These are phyloP conservation scores for Drosophila funebris DNA, from an alignment of 1,140 invertebrate species.

Conservation along the genomic window DNA sequence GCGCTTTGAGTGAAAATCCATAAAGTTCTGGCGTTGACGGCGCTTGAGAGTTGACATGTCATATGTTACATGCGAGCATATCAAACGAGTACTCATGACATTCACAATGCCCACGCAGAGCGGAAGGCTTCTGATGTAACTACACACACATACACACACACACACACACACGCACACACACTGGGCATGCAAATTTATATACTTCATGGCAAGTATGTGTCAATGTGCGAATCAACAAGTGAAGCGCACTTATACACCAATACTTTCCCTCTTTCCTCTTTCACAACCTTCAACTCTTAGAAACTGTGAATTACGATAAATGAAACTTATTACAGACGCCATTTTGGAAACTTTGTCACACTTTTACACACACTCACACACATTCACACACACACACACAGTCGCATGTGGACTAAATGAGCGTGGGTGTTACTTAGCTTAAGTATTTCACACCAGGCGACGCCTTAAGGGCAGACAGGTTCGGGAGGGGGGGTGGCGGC, in stretches of 20 bases:
- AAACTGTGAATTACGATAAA: constrained; percentile 24
- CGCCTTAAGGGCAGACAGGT: constrained; percentile 16
- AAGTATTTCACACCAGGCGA: constrained; percentile 39
- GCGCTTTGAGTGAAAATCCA: constrained; percentile 43
- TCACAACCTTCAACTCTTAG: neutral
- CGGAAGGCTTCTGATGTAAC: constrained; percentile 31
- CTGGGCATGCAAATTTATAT: constrained; percentile 29
- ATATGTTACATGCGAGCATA: constrained; percentile 15
- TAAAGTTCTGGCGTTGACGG: constrained; percentile 63
- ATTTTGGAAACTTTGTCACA: constrained; percentile 49
- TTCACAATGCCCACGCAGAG: constrained; percentile 23
- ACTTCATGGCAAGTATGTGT: neutral
- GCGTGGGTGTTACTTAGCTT: constrained; percentile 58
- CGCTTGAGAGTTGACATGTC: constrained; percentile 62
- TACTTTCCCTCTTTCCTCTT: neutral
- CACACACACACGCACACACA: constrained; percentile 41
- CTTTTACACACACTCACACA: constrained; percentile 10
- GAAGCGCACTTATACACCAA: neutral
- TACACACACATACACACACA: constrained; percentile 40
- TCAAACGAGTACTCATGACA: neutral
- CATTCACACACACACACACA: constrained; percentile 13
- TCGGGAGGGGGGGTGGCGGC: neutral
- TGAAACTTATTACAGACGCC: constrained; percentile 61
- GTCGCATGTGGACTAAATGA: constrained; percentile 24
- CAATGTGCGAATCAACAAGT: constrained; percentile 58